Conservation (phyloP, 37 sponge, comb jelly and placozoan genomes). For the Ianthella basta region DNA sequence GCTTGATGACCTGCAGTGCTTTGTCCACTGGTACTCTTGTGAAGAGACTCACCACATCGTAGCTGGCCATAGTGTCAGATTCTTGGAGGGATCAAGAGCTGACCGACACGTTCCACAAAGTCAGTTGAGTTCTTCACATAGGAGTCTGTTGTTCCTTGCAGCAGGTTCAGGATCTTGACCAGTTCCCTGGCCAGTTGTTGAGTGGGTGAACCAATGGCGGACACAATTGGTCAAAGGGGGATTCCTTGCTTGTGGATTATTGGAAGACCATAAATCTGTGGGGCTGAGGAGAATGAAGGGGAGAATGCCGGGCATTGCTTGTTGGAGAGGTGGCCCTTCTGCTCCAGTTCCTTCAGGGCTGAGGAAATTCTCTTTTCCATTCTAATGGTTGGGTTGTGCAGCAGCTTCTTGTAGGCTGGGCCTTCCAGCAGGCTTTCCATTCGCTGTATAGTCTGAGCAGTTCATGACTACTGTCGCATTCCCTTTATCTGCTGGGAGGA, state of each 20-base stretch:
- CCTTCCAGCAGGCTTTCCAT: background rate
- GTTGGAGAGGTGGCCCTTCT: background rate
- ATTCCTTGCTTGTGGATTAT: background rate
- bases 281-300: background rate
- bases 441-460: background rate
- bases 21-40: background rate
- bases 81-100: background rate
- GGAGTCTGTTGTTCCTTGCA: background rate
- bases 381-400: background rate
- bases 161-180: background rate
- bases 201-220: background rate
- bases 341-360: background rate
- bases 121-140: background rate
- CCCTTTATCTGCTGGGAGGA: conserved; percentile 16
- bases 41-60: background rate
- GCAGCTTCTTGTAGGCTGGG: background rate
- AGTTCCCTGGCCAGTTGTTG: background rate
- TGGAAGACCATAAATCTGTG: conserved; percentile 17
- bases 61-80: background rate
- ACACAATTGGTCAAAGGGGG: background rate
- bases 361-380: background rate
- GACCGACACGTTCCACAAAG: background rate
- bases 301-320: background rate
- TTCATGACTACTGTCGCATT: background rate
- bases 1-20: background rate